Base-by-base conservation (phyloP, 2,113 vertebrate genomes). In the Lepidothrix coronata region DNA sequence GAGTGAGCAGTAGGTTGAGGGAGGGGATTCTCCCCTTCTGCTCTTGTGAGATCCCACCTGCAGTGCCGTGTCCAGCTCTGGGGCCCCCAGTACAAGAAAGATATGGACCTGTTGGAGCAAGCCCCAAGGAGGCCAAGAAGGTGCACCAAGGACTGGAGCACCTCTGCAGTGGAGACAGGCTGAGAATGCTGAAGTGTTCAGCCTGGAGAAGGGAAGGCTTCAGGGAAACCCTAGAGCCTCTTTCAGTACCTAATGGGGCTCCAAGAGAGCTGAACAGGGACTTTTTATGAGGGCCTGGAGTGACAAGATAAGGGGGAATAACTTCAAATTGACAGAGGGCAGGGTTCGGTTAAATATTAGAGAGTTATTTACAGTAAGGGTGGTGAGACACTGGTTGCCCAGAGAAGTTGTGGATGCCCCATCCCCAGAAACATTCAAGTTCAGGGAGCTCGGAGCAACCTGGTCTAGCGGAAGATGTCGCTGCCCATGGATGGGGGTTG, bases 1-100 rank as follows among this genome's bases (percentile, higher is more conserved):
- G 46, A 0, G 48, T 22, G 71, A 21, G 41, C 39, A 76, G 71
- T 39, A 35, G 48, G 39, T 12, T 0, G 0, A 61, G 39, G 7
- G 39, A 54, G n/a, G 30, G n/a, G 17, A 54, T 15, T 46, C 2
- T 0, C 37, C 20, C 54, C 23, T 39, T 61, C 54, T 30, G n/a
- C 28, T 54, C n/a, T 35, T 16, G 3, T 25, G 39, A 54, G 54
- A 68, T 30, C 62, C 39, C 70, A 30, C 78, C 61, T 46, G 27
- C 18, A 46, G 19, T 12, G 39, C 46, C 31, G 21, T 31, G n/a
- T 9, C 41, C 48, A 41, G 24, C 28, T 25, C 87, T 48, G n/a
- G 24, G 24, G 14, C 12, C 14, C 20, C 16, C 16, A 30, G 1
- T 11, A 7, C 4, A 6, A 19, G 15, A 25, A 52, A 82, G 28